A percentile compares a stretch with the other conserved stretches of the same genome.
Conservation (phyloP, 1,140 invertebrate genomes). For the Portunus trituberculatus region DNA sequence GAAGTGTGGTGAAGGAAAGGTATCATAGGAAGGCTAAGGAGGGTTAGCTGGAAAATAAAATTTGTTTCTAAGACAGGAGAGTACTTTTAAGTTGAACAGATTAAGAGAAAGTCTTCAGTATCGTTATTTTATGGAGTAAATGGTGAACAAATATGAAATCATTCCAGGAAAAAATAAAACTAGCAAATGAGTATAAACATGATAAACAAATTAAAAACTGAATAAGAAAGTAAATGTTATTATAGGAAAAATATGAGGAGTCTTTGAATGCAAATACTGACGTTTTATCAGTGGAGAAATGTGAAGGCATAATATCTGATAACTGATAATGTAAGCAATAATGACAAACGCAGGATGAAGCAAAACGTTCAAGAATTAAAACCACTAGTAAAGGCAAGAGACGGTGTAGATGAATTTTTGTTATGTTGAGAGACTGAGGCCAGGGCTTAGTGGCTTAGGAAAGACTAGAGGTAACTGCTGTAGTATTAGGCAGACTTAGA, state of each 20-base stretch:
- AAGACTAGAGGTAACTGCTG: slow-evolving; percentile 20
- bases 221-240: too few relatives aligned
- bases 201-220: too few relatives aligned
- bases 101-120: neutral
- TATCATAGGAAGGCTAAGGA: neutral
- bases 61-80: neutral
- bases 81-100: neutral
- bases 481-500: slow-evolving; percentile 10
- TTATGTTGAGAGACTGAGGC: neutral
- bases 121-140: neutral
- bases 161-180: neutral
- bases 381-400: neutral
- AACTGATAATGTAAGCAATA: neutral
- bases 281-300: too few relatives aligned
- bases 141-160: neutral
- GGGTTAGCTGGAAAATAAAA: neutral
- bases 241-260: too few relatives aligned
- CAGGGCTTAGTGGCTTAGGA: neutral
- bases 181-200: neutral
- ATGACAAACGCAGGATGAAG: neutral
- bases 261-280: too few relatives aligned
- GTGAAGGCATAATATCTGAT: too few relatives aligned
- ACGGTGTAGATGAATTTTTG: neutral
- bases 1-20: neutral
- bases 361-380: neutral